Evolutionary conservation across 2,797 vertebrate genomes (phyloP).

Genomic region (Rhinophrynus dorsalis): DNA sequence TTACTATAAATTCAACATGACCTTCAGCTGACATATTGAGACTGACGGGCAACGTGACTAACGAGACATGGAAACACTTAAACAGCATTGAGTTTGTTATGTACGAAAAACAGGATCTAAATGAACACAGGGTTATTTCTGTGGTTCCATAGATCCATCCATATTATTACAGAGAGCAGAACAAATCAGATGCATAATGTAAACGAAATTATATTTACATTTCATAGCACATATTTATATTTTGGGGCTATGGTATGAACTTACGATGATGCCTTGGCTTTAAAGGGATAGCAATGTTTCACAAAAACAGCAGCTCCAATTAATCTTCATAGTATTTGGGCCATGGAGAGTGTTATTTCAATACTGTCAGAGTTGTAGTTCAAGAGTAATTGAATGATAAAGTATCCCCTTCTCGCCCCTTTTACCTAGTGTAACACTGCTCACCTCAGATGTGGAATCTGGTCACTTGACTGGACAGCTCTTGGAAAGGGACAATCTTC

Average conservation of each 20-base stretch:
- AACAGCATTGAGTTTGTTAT: slow-evolving; percentile 3
- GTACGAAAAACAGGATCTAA: not conserved
- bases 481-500: no score
- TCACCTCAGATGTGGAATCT: no score
- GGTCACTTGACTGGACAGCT: no score
- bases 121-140: slow-evolving; percentile 43
- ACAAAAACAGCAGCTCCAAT: no score
- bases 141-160: slow-evolving; percentile 17
- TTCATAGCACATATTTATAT: slow-evolving; percentile 53
- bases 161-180: slow-evolving; percentile 41
- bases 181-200: slow-evolving; percentile 51
- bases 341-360: no score
- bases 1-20: not conserved
- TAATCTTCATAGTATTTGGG: no score
- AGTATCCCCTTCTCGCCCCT: no score
- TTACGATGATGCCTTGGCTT: no score
- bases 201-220: slow-evolving; percentile 52
- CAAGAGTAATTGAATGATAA: no score
- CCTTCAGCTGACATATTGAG: slow-evolving; percentile 35
- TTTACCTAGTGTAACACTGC: no score
- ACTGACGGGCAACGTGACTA: slow-evolving; percentile 28
- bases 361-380: no score
- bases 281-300: no score
- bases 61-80: not conserved
- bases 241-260: slow-evolving; percentile 53